Conservation (phyloP, 2,797 vertebrate genomes). For the Argya squamiceps region DNA sequence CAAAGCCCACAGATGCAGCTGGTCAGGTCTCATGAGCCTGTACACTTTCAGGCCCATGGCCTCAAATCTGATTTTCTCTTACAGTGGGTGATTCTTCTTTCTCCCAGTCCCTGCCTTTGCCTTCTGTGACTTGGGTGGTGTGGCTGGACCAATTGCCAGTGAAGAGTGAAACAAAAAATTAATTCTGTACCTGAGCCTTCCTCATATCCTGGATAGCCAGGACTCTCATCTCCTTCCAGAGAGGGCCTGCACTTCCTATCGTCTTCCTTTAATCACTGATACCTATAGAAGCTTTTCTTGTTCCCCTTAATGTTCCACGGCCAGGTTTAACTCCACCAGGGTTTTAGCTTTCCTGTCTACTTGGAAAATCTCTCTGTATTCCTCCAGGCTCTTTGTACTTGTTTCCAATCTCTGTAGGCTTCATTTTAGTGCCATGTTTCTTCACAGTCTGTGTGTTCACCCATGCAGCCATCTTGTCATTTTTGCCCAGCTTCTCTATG, state of each 20-base stretch:
- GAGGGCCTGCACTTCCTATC: neutral
- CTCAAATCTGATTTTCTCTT: neutral
- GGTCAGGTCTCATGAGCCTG: neutral
- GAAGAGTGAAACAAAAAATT: neutral
- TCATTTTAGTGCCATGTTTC: neutral
- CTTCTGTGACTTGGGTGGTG: neutral
- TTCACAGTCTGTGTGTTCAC: neutral
- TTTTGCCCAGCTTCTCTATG: neutral
- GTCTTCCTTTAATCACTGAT: neutral
- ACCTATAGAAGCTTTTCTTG: neutral
- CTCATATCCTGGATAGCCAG: neutral
- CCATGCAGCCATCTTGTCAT: neutral
- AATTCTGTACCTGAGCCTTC: neutral
- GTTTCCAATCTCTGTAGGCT: neutral
- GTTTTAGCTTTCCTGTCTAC: neutral
- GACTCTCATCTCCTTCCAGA: neutral
- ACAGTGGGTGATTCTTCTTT: neutral
- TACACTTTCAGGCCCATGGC: neutral
- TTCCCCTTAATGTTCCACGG: too few species aligned
- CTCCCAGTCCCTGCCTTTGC: neutral
- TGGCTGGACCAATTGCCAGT: neutral
- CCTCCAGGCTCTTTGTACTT: neutral
- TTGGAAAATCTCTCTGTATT: neutral
- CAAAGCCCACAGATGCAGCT: neutral
- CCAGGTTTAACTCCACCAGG: neutral